These are phyloP conservation scores for Hecatera dysodea DNA, from an alignment of 2,888 invertebrate species.

Conservation along the genomic window DNA sequence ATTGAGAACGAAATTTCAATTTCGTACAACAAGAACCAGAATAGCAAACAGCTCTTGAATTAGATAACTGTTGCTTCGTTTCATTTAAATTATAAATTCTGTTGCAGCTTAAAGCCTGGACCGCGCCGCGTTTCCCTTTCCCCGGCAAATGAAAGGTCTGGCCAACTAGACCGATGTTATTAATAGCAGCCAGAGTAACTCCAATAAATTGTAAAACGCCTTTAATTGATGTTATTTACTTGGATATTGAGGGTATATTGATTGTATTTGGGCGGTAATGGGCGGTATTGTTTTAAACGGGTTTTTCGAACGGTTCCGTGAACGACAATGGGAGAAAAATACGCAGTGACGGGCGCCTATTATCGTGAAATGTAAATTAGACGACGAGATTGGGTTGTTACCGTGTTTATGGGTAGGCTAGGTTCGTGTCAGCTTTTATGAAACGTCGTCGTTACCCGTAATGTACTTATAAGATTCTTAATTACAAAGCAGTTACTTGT, in stretches of 20 bases:
- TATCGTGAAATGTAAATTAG: conserved; percentile 52
- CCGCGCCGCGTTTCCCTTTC: neutral
- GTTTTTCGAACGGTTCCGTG: conserved; percentile 44
- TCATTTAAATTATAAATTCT: conserved; percentile 52
- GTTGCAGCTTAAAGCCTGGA: conserved; percentile 46
- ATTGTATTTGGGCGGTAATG: conserved; percentile 60
- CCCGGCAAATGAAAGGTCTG: conserved; percentile 35
- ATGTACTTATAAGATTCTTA: neutral
- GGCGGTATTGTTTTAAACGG: conserved; percentile 59
- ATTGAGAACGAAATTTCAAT: neutral
- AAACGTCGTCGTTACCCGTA: neutral
- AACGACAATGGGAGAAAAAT: conserved; percentile 51
- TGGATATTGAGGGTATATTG: conserved; percentile 58
- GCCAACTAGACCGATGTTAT: conserved; percentile 57
- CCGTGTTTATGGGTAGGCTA: conserved; percentile 31
- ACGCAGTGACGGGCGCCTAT: conserved; percentile 36
- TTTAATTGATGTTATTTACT: conserved; percentile 69
- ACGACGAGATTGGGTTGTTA: conserved; percentile 44
- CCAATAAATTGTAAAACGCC: conserved; percentile 66
- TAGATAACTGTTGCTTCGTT: conserved; percentile 44
- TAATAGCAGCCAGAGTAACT: conserved; percentile 63
- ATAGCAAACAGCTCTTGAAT: conserved; percentile 39
- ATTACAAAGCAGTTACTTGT: neutral
- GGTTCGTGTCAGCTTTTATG: conserved; percentile 21
- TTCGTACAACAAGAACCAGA: conserved; percentile 20